Evolutionary conservation across 2,888 invertebrate genomes (phyloP), one percentile per base, ranked within the genome.

Genomic region (Griposia aprilina): DNA sequence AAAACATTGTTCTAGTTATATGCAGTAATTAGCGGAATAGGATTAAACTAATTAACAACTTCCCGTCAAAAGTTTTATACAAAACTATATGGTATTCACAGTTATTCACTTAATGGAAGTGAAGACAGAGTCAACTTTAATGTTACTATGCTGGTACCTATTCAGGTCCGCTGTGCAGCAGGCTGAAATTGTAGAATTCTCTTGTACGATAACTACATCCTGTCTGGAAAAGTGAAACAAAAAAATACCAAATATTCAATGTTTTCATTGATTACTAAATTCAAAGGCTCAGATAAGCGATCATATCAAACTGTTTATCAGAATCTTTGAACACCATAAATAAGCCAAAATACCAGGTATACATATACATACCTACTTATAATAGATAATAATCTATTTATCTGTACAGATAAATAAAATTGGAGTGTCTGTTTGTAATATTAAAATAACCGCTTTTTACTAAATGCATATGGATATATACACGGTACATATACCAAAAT

Each of bases 1-100:
- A 59, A 57, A 81, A 63, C n/a, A 45, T 75, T 81, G 41, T 68
- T 75, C 41, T 52, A 76, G 30, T 26, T 63, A 7, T 7, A 63
- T 57, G 23, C 45, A 59, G 26, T 59, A 81, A 75, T 69, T 81
- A 59, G 52, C 8, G 0, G 26, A 30, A 73, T 10, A 65, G 11
- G 52, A 52, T 65, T 48, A 59, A 62, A 68, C 52, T 17, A 52
- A 71, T 68, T 76, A 75, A 13, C 50, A 52, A 59, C 59, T 74
- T 80, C 52, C 36, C 36, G 36, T 36, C 17, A 10, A 59, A 79
- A 13, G 30, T n/a, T 65, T 15, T 48, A 15, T 13, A 23, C 13
- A 36, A 20, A 17, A 59, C 5, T 26, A 13, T 30, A 26, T 10
- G 52, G 76, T 30, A 13, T 2, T 26, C 30, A 60, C 8, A 23